Evolutionary conservation across 2,797 vertebrate genomes (phyloP), one percentile per base, ranked within the genome.

Genomic region (Ceyx erithaca): DNA sequence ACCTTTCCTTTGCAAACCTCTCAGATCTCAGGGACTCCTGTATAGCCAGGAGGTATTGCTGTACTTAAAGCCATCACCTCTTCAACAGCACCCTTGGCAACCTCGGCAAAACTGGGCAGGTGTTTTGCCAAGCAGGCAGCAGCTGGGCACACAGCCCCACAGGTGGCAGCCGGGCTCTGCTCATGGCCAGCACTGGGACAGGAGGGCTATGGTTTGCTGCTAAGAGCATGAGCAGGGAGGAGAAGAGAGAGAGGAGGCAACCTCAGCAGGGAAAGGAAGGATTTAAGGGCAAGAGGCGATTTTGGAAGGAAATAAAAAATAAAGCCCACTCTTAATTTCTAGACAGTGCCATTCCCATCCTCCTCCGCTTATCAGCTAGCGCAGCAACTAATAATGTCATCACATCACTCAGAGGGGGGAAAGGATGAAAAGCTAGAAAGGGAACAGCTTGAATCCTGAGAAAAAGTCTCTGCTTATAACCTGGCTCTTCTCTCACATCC

Each of bases 11-110:
- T 83, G 52, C 49, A 80, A 64, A 30, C 33, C 58, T 73, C 67
- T 78, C 69, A 83, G 72, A 77, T 89, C 92, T 85, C 82, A 91
- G 48, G 45, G 64, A n/a, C 57, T 87, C 52, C 61, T 80, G 45
- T 51, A 80, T 72, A 92, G 73, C 82, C 54, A 75, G 54, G n/a
- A 90, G 66, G 30, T 52, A 68, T 54, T 67, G 66, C 69, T 70
- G 4, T 41, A 41, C 62, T 91, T 51, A 67, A 77, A 85, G 30
- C 3, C 4, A 64, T 81, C 84, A 57, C 17, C 55, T 83, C 73
- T 80, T 90, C 71, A 80, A 68, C 12, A 54, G 33, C 69, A 78
- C 26, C 12, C 33, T 33, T 33, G 33, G 33, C 33, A 33, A 33
- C 33, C 33, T 33, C 8, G 33, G 8, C 8, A 33, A 33, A 33